phyloP scores from a whole-genome alignment of 2,888 invertebrate genomes.

The Colostygia pectinataria region DNA sequence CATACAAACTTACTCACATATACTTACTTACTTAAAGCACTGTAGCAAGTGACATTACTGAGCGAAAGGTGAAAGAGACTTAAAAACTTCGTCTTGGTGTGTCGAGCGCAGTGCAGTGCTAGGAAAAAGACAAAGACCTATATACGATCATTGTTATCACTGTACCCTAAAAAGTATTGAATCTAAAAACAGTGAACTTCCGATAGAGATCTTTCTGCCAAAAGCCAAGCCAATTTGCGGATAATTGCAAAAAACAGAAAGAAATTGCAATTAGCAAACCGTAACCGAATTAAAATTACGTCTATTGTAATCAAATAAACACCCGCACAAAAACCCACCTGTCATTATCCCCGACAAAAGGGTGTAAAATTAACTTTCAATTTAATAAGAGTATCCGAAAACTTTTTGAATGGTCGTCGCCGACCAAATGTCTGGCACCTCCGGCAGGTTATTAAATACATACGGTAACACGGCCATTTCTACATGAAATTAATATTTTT shows the following conservation, averaged over 20 bases:
- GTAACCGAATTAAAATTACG: constrained; percentile 16
- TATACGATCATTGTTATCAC: too few species aligned
- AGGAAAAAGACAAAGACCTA: too few species aligned
- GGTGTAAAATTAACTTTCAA: constrained; percentile 28
- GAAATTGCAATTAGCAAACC: constrained; percentile 9
- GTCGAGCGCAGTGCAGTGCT: too few species aligned
- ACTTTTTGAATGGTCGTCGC: constrained; percentile 28
- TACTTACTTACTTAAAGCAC: too few species aligned
- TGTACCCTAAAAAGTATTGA: too few species aligned
- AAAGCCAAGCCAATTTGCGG: too few species aligned
- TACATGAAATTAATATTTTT: constrained; percentile 30
- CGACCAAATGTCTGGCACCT: constrained; percentile 38
- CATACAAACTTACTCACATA: too few species aligned
- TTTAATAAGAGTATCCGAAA: constrained; percentile 27
- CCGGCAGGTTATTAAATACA: constrained; percentile 33
- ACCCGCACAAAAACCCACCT: constrained; percentile 22
- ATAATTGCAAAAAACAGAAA: background rate
- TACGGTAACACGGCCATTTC: constrained; percentile 28
- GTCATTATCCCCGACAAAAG: constrained; percentile 26
- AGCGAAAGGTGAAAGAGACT: too few species aligned
- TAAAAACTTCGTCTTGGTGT: too few species aligned
- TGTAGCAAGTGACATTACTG: too few species aligned
- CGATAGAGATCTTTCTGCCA: constrained; percentile 1
- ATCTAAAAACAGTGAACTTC: constrained; percentile 5
- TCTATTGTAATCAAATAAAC: constrained; percentile 26